Percentiles rank a stretch among this genome's conserved stretches.
These are phyloP conservation scores for Mastigias papua DNA, from an alignment of 30 jellyfish, hydroid and myxozoan genomes.

Conservation along the genomic window DNA sequence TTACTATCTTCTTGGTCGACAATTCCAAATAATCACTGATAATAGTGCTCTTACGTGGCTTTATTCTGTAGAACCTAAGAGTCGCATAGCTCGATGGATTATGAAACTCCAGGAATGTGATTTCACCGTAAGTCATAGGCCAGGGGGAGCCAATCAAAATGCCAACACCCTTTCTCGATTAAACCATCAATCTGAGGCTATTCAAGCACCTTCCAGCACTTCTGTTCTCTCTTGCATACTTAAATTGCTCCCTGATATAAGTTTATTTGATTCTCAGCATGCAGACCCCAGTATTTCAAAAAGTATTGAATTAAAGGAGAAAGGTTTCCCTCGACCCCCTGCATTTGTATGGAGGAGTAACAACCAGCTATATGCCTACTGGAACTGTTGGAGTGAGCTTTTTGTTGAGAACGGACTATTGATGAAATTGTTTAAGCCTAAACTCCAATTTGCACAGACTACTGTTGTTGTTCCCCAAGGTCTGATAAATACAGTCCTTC, in stretches of 20 bases:
- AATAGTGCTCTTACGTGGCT: conserved; percentile 64
- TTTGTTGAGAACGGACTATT: not conserved
- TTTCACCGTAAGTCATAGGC: conserved; percentile 24
- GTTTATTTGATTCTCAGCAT: not conserved
- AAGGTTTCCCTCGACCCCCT: conserved; percentile 13
- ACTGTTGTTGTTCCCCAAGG: not conserved
- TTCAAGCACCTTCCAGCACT: not conserved
- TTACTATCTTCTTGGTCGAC: conserved; percentile 31
- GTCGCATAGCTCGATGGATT: conserved; percentile 65
- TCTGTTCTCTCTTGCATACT: not conserved
- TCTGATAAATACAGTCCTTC: not conserved
- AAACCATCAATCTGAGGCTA: not conserved
- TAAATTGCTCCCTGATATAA: not conserved
- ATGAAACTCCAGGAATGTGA: conserved; percentile 42
- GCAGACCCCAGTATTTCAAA: conserved; percentile 1
- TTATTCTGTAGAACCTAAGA: conserved; percentile 47
- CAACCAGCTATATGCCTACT: conserved; percentile 13
- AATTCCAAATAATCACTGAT: conserved; percentile 29
- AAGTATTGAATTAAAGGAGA: not conserved
- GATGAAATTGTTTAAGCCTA: not conserved
- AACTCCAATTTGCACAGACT: not conserved
- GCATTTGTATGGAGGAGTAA: conserved; percentile 5
- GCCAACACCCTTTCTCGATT: conserved; percentile 67
- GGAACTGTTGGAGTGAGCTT: conserved; percentile 24
- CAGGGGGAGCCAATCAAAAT: conserved; percentile 27